Evolutionary conservation across 2,797 vertebrate species (phyloP).

Genomic region (Capromys pilorides): DNA sequence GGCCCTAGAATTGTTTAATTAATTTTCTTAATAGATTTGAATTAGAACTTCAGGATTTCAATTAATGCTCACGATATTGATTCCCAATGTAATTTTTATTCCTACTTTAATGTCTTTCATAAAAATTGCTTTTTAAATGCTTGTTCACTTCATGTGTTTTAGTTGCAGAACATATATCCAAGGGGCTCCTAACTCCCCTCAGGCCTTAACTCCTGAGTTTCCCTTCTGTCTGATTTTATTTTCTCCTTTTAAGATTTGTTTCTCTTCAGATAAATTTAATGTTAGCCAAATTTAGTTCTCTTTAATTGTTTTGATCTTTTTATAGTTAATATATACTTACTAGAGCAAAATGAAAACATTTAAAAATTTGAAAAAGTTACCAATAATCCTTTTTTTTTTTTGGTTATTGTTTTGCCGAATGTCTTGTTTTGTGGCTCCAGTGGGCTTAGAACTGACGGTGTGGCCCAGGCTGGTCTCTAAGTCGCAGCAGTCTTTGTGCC

Average conservation of each 20-base stretch:
- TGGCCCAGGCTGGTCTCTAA: neutral
- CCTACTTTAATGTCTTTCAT: neutral
- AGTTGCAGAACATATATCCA: neutral
- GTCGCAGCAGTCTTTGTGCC: neutral
- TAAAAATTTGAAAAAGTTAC: neutral
- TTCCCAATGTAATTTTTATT: neutral
- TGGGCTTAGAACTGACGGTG: neutral
- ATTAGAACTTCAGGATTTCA: neutral
- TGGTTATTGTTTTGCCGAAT: neutral
- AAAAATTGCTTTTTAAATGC: neutral
- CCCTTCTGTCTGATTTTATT: neutral
- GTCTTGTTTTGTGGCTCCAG: neutral
- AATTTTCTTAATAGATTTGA: neutral
- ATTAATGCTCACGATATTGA: neutral
- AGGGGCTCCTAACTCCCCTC: neutral
- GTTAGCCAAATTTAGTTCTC: neutral
- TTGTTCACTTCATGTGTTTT: neutral
- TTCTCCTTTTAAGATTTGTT: constrained; percentile 15
- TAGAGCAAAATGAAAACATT: neutral
- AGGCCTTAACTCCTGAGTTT: neutral
- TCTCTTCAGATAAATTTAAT: neutral
- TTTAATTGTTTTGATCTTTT: neutral
- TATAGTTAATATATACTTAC: neutral
- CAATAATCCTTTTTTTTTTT: neutral
- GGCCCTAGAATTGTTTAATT: neutral